These are phyloP conservation scores for Hylia prasina DNA, from an alignment of 2,113 vertebrate genomes.

Conservation along the genomic window DNA sequence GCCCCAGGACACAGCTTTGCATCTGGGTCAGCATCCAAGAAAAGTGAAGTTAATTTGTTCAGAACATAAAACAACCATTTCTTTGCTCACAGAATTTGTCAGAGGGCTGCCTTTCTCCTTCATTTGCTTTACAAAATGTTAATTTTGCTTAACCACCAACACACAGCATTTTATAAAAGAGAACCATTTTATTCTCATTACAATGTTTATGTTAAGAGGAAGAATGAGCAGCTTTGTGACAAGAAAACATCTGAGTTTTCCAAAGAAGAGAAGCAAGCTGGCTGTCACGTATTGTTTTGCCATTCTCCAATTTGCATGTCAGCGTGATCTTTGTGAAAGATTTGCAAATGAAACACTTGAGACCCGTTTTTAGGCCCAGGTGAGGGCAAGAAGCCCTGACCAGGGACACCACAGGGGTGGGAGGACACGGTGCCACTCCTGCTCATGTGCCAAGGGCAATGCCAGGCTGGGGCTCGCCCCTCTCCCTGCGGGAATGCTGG, in stretches of 20 bases:
- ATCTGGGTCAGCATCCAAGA: background rate
- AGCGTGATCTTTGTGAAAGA: background rate
- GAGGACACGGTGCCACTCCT: fast-evolving
- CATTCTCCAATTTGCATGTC: background rate
- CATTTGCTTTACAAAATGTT: background rate
- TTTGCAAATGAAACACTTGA: background rate
- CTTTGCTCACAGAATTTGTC: background rate
- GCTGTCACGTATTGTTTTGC: background rate
- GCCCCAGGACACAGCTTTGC: background rate
- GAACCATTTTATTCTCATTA: background rate
- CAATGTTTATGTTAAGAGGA: background rate
- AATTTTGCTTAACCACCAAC: background rate
- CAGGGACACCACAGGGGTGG: fast-evolving
- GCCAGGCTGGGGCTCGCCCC: fast-evolving
- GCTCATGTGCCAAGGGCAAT: fast-evolving
- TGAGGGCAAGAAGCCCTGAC: background rate
- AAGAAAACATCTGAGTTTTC: background rate
- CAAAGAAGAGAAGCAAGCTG: background rate
- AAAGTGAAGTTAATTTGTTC: background rate
- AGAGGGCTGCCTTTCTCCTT: background rate
- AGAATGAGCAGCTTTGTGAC: background rate
- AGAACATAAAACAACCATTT: background rate
- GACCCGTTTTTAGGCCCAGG: background rate
- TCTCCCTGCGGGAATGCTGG: fast-evolving
- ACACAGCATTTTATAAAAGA: background rate